phyloP scores from a whole-genome alignment of 2,113 vertebrate species.

The Micromys minutus region DNA sequence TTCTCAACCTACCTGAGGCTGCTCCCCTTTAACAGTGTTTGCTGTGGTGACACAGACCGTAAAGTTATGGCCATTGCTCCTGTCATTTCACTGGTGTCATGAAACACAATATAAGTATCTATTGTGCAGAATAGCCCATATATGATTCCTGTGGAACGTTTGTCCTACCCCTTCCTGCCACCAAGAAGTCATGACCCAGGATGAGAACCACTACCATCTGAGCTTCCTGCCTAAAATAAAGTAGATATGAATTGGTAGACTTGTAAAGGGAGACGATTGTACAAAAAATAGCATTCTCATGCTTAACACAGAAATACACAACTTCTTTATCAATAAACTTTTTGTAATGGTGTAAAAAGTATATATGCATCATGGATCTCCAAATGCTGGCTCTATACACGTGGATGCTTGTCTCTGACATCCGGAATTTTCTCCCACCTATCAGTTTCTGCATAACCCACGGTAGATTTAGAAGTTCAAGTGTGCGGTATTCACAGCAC shows the following conservation, averaged over 20 bases:
- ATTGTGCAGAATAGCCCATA: not conserved
- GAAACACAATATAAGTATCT: not conserved
- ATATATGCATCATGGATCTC: not conserved
- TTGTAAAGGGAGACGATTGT: not conserved
- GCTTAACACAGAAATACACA: not conserved
- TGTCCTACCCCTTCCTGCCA: not conserved
- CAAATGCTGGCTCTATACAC: not conserved
- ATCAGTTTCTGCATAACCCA: not conserved
- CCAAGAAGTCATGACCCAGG: not conserved
- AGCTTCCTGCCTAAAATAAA: not conserved
- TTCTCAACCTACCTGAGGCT: not conserved
- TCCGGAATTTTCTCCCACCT: not conserved
- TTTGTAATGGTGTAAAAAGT: not conserved
- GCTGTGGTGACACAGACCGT: not conserved
- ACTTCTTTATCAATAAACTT: not conserved
- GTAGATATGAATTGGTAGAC: not conserved
- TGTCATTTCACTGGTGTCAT: not conserved
- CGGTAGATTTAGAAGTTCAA: not conserved
- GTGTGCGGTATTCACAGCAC: conserved; percentile 18
- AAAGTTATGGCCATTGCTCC: not conserved
- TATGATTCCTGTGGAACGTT: not conserved
- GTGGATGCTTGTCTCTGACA: not conserved
- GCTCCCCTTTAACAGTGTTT: not conserved
- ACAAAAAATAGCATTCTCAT: not conserved
- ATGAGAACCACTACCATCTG: not conserved